These are phyloP conservation scores for Pyrgilauda ruficollis DNA, from an alignment of 2,113 vertebrate genomes.

Conservation along the genomic window DNA sequence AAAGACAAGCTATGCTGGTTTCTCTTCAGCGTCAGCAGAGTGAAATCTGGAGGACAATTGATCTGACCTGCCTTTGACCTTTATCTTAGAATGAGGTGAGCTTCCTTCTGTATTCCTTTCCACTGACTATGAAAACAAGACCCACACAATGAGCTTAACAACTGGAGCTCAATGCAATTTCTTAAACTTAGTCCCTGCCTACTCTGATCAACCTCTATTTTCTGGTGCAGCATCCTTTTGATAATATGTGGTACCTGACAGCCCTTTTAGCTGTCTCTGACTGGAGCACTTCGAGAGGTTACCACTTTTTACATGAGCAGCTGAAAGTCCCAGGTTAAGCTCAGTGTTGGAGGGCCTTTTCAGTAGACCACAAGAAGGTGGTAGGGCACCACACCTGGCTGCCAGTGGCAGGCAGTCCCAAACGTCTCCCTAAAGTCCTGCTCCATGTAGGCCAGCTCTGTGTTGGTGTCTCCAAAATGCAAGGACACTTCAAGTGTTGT, in stretches of 20 bases:
- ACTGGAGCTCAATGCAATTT: not conserved
- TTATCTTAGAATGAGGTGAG: not conserved
- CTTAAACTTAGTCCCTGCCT: not conserved
- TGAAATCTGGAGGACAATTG: not conserved
- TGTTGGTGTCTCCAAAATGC: not conserved
- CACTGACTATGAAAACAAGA: not conserved
- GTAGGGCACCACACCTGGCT: not conserved
- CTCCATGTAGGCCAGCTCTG: rapidly evolving
- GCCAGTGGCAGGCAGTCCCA: not conserved
- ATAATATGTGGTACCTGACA: not conserved
- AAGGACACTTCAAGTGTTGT: constrained; percentile 4
- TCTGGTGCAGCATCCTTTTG: not conserved
- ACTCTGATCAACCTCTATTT: not conserved
- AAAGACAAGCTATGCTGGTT: not conserved
- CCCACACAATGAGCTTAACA: not conserved
- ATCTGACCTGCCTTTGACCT: not conserved
- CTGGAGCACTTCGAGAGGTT: not conserved
- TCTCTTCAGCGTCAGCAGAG: not conserved
- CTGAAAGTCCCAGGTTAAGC: not conserved
- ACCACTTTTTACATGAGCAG: not conserved
- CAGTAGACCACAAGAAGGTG: not conserved
- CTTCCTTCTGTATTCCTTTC: not conserved
- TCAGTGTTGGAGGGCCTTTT: not conserved
- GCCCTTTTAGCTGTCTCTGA: not conserved
- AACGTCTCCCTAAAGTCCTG: not conserved